Percentiles rank a stretch among this genome's conserved stretches.
Conservation (phyloP, 2,797 vertebrate genomes). For the Peromyscus eremicus region DNA sequence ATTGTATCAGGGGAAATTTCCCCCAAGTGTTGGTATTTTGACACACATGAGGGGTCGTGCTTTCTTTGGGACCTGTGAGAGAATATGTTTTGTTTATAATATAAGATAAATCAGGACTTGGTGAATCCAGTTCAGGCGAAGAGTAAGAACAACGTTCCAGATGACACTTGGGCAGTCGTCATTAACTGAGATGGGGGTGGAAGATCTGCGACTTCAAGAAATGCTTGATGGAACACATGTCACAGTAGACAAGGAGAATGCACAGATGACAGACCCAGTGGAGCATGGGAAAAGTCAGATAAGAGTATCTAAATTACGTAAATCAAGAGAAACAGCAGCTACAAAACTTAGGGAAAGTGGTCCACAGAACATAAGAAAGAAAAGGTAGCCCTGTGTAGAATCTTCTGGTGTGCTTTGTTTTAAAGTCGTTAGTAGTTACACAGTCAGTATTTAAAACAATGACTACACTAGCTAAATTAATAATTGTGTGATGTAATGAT, state of each 20-base stretch:
- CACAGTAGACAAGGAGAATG: background rate
- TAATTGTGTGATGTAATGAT: background rate
- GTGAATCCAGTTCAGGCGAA: background rate
- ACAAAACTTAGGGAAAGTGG: background rate
- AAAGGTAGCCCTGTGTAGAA: background rate
- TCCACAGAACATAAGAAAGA: background rate
- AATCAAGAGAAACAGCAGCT: background rate
- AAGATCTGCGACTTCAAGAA: background rate
- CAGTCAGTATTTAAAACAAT: background rate
- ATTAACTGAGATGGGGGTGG: background rate
- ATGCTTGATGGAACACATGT: background rate
- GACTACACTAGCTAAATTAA: background rate
- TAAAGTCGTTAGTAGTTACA: background rate
- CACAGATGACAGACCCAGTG: too few species aligned
- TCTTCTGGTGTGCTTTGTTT: background rate
- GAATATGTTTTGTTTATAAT: background rate
- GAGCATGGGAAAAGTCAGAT: background rate
- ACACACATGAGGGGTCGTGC: background rate
- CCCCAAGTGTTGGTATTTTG: background rate
- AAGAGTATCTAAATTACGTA: background rate
- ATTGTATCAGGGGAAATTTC: background rate
- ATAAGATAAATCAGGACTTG: background rate
- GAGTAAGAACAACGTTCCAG: background rate
- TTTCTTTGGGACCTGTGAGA: background rate
- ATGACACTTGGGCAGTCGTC: too few species aligned